phyloP scores from a whole-genome alignment of 1,140 invertebrate genomes.

The Idris sp. region DNA sequence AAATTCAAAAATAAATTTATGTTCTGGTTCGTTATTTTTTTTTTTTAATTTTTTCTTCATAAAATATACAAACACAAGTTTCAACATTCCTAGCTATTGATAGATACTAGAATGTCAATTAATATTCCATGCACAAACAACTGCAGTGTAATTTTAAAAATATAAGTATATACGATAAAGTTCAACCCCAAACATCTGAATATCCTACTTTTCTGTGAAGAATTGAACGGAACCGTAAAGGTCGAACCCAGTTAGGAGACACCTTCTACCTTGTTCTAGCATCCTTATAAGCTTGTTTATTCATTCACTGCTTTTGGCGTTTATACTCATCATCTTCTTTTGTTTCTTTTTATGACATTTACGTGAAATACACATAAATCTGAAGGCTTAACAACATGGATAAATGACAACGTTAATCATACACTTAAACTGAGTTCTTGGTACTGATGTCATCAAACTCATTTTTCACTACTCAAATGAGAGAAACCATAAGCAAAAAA shows the following conservation, averaged over 20 bases:
- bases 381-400: constrained; percentile 20
- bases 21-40: too few species aligned
- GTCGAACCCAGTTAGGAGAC: constrained; percentile 36
- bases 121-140: constrained; percentile 1
- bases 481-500: too few species aligned
- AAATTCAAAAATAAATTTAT: too few species aligned
- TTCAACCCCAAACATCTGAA: constrained; percentile 6
- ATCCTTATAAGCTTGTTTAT: constrained; percentile 60
- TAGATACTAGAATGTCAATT: neutral
- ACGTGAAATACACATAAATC: constrained; percentile 22
- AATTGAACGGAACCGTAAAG: constrained; percentile 52
- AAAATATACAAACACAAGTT: too few species aligned
- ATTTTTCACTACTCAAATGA: too few species aligned
- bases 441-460: too few species aligned
- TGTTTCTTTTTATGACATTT: constrained; percentile 46
- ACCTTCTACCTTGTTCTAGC: constrained; percentile 51
- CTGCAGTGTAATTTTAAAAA: too few species aligned
- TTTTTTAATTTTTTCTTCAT: too few species aligned
- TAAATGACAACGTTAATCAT: constrained; percentile 5
- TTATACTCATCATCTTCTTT: constrained; percentile 56
- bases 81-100: too few species aligned
- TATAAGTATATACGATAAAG: too few species aligned
- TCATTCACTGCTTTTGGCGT: constrained; percentile 62
- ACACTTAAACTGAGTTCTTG: neutral
- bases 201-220: constrained; percentile 53